Evolutionary conservation across 2,113 vertebrate species (phyloP).

Genomic region (Tenebrosternarchus preto): DNA sequence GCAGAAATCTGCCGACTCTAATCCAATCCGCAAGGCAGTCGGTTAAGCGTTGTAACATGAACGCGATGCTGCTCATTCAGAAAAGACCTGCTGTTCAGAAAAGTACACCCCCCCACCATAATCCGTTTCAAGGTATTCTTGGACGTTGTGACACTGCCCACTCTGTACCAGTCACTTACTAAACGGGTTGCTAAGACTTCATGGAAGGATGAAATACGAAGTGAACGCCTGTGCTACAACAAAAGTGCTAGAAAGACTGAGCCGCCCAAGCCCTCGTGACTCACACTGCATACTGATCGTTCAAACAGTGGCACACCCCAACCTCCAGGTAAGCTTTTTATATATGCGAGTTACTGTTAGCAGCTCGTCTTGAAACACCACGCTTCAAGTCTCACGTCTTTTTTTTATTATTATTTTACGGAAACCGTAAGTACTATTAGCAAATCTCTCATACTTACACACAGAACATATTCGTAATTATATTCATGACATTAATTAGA

Average conservation of each 20-base stretch:
- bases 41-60: background rate
- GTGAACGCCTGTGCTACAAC: background rate
- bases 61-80: background rate
- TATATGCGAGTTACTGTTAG: background rate
- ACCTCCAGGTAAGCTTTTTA: slow-evolving; percentile 6
- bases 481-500: background rate
- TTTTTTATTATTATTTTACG: too few species aligned
- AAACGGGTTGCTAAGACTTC: too few species aligned
- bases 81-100: background rate
- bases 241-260: too few species aligned
- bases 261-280: background rate
- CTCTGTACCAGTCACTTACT: too few species aligned
- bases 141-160: too few species aligned
- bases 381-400: too few species aligned
- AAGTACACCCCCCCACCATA: too few species aligned
- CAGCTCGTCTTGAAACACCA: too few species aligned
- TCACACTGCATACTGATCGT: background rate
- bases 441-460: background rate
- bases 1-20: background rate
- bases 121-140: too few species aligned
- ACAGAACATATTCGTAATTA: background rate
- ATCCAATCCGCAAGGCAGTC: background rate
- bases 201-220: too few species aligned
- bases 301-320: background rate
- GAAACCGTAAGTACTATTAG: too few species aligned